Conservation (phyloP, 2,888 invertebrate species). For the Brachyptera putata region DNA sequence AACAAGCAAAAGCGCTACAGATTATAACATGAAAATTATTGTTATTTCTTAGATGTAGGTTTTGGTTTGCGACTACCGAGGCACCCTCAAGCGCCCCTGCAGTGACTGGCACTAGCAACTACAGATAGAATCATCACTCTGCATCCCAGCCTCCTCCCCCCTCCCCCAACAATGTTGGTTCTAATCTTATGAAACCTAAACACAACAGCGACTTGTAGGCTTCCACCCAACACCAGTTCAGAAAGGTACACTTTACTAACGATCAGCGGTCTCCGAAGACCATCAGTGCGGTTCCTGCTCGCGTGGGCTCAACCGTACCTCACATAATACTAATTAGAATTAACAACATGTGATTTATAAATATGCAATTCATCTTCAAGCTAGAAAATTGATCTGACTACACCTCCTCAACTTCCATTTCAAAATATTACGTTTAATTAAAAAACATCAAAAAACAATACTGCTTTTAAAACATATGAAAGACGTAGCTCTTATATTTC, state of each 20-base stretch:
- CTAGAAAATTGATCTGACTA: slow-evolving; percentile 21
- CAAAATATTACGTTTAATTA: slow-evolving; percentile 32
- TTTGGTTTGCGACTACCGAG: no score
- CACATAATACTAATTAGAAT: no score
- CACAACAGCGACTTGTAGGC: slow-evolving; percentile 18
- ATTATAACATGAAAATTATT: not conserved
- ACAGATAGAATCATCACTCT: no score
- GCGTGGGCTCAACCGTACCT: no score
- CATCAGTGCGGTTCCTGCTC: no score
- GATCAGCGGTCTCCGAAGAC: no score
- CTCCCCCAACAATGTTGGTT: slow-evolving; percentile 23
- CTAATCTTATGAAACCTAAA: slow-evolving; percentile 18
- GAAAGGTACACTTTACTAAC: no score
- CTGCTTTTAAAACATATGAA: slow-evolving; percentile 32
- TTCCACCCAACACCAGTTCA: no score
- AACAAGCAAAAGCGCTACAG: slow-evolving; percentile 33
- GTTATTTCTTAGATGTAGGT: not conserved
- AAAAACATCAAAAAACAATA: slow-evolving; percentile 33
- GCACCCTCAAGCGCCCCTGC: no score
- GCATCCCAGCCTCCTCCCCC: slow-evolving; percentile 34
- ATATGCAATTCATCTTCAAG: no score
- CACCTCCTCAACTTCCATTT: slow-evolving; percentile 30
- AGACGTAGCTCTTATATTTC: slow-evolving; percentile 30
- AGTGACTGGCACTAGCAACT: no score
- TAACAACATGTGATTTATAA: no score